Base-by-base conservation (phyloP, 1,140 invertebrate species). In the Saccostrea glomerata region DNA sequence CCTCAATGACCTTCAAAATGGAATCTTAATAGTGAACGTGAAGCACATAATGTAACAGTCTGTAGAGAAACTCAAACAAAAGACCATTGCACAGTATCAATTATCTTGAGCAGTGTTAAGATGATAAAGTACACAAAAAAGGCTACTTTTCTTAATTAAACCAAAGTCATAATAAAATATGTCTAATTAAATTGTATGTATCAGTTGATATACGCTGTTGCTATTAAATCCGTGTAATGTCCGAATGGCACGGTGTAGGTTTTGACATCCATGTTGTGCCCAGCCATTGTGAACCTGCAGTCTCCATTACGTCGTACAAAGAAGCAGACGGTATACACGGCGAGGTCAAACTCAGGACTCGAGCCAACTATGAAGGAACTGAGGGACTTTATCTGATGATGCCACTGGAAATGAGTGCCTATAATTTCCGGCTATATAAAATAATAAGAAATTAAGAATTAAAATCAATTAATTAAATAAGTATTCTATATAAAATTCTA, bases 291-390 rank as follows among this genome's bases (percentile, higher is more conserved):
- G 47, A 89, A 89, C 15, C 20, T 77, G 54, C 89, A 89, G 54
- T 87, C 70, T 17, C 25, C 54, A 9, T 89, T 87, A 17, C 30
- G 63, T 3, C 86, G 83, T 40, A 82, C 40, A 9, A 87, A 73
- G 56, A 87, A 87, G 70, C 89, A 89, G 25, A 82, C n/a, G 17
- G 89, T 89, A 17, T 82, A 85, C 25, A 85, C 66, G 36, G 89
- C 89, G 11, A 89, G 40, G 40, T 89, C 89, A 87, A 89, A 89
- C 70, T 89, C 89, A 6, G 89, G 89, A 83, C 89, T 89, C 2
- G 89, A 82, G 17, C 89, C 89, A 0, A 89, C 9, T 9, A 89
- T 30, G 30, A 89, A 82, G 9, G 86, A 70, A 82, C 86, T 87
- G 6, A 89, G 30, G 25, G 56, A 77, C 17, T 89, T 89, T 7